Evolutionary conservation across 2,888 invertebrate genomes (phyloP).

Genomic region (Eustalomyia histrio): DNA sequence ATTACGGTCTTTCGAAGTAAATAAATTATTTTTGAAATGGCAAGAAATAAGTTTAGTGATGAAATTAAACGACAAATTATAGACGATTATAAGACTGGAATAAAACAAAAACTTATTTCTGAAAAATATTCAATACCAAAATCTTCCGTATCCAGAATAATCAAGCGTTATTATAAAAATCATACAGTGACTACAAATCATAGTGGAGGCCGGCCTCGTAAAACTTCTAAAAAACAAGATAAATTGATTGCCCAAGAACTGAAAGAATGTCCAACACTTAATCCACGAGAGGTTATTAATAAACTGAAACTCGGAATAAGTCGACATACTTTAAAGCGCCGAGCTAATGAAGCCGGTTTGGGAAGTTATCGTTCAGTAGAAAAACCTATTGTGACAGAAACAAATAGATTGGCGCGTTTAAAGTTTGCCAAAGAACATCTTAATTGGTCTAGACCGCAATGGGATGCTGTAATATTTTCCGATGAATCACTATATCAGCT

Average conservation of each 20-base stretch:
- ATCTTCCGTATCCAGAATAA: conserved; percentile 21
- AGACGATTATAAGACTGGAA: conserved; percentile 9
- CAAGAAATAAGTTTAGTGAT: neutral
- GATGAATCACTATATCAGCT: neutral
- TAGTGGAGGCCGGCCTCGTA: conserved; percentile 23
- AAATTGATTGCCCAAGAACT: conserved; percentile 15
- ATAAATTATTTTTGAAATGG: neutral
- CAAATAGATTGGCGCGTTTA: neutral
- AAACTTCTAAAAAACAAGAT: conserved; percentile 17
- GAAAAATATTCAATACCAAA: conserved; percentile 10
- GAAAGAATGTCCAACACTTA: neutral
- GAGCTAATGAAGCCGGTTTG: neutral
- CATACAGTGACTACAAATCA: neutral
- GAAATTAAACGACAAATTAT: conserved; percentile 10
- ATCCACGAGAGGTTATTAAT: neutral
- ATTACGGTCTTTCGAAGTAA: no score
- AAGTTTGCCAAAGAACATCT: conserved; percentile 29
- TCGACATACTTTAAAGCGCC: neutral
- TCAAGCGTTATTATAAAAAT: conserved; percentile 16
- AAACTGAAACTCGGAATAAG: conserved; percentile 1
- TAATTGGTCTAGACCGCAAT: conserved; percentile 25
- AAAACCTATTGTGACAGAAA: neutral
- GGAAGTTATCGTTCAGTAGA: neutral
- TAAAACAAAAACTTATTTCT: conserved; percentile 25
- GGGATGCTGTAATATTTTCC: conserved; percentile 17